phyloP scores from a whole-genome alignment of 2,888 invertebrate species.

The Hemaris fuciformis region DNA sequence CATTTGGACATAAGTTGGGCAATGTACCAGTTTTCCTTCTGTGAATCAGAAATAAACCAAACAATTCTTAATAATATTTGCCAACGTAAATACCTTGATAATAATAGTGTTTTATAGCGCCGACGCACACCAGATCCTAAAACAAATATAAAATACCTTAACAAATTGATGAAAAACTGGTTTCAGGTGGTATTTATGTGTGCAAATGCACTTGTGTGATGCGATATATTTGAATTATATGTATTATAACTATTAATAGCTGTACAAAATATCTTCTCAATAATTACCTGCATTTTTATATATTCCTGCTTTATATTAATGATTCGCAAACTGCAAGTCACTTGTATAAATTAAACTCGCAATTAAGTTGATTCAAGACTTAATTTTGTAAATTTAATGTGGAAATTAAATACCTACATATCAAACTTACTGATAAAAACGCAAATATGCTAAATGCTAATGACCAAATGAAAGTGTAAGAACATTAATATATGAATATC shows the following conservation, averaged over 20 bases:
- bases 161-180: background rate
- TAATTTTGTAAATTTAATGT: background rate
- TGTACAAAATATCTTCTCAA: too few relatives aligned
- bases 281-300: too few relatives aligned
- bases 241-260: too few relatives aligned
- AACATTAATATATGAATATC: background rate
- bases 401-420: background rate
- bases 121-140: background rate
- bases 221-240: too few relatives aligned
- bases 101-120: background rate
- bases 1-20: too few relatives aligned
- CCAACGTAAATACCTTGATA: too few relatives aligned
- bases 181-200: background rate
- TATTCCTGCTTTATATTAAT: background rate
- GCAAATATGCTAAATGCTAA: background rate
- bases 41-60: too few relatives aligned
- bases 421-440: background rate
- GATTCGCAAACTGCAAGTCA: background rate
- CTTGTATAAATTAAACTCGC: background rate
- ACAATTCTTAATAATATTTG: background rate
- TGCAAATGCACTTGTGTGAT: background rate
- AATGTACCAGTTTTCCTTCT: too few relatives aligned
- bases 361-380: background rate
- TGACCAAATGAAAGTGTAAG: background rate
- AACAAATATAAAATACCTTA: too few relatives aligned